A percentile compares a stretch with the other conserved stretches of the same genome.
Conservation (phyloP, 2,797 vertebrate genomes). For the Hemitrygon akajei region DNA sequence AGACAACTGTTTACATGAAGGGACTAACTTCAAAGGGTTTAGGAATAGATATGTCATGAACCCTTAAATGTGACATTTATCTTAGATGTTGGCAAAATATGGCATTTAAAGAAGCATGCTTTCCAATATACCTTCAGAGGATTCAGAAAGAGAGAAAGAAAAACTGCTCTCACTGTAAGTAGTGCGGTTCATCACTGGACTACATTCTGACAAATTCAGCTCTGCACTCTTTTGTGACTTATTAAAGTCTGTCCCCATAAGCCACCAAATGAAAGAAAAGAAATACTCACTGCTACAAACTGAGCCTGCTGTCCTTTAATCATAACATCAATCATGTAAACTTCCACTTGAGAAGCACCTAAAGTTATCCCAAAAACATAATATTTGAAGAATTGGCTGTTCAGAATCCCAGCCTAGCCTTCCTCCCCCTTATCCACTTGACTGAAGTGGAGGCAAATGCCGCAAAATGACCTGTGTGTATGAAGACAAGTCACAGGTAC, state of each 20-base stretch:
- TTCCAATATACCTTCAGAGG: background rate
- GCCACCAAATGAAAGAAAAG: background rate
- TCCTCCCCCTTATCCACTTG: background rate
- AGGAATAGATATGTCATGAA: background rate
- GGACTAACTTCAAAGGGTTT: background rate
- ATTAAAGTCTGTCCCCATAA: background rate
- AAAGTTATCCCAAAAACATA: background rate
- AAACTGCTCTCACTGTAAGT: background rate
- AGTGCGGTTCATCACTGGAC: background rate
- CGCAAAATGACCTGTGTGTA: background rate
- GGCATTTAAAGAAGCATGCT: background rate
- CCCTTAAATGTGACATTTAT: background rate
- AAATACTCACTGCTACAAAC: background rate
- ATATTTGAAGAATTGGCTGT: background rate
- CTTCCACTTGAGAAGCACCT: background rate
- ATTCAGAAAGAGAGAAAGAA: background rate
- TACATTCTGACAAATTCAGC: background rate
- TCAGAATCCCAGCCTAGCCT: background rate
- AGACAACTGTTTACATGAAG: background rate
- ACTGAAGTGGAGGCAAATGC: background rate
- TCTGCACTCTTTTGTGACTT: background rate
- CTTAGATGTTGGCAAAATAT: background rate
- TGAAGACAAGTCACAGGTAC: background rate
- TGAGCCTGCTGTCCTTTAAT: background rate
- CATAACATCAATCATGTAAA: background rate